phyloP scores from a whole-genome alignment of 2,888 invertebrate species.

The Tetropium fuscum region DNA sequence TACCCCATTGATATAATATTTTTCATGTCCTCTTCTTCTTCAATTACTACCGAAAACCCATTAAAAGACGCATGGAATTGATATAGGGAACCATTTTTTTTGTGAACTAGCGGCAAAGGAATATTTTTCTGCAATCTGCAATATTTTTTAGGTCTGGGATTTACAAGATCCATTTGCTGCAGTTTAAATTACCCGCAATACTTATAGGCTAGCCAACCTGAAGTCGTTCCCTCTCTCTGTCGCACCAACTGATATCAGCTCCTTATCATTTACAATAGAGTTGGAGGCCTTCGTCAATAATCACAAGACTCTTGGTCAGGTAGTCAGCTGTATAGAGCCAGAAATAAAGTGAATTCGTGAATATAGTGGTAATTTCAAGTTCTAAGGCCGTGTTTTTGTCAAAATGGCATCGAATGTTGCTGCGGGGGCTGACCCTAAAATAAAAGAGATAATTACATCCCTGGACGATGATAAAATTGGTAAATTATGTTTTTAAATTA shows the following conservation, averaged over 20 bases:
- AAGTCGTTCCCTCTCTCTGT: slow-evolving; percentile 14
- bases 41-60: slow-evolving; percentile 76
- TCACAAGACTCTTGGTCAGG: slow-evolving; percentile 52
- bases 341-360: slow-evolving; percentile 9
- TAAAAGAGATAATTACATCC: slow-evolving; percentile 80
- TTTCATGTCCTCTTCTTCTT: slow-evolving; percentile 71
- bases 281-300: slow-evolving; percentile 45
- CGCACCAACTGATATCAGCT: too few species aligned
- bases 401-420: slow-evolving; percentile 37
- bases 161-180: slow-evolving; percentile 43
- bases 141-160: slow-evolving; percentile 49
- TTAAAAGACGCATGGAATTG: slow-evolving; percentile 75
- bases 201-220: slow-evolving; percentile 5
- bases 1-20: slow-evolving; percentile 78
- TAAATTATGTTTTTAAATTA: slow-evolving; percentile 65
- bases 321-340: slow-evolving; percentile 32
- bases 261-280: too few species aligned
- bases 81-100: slow-evolving; percentile 66
- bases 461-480: slow-evolving; percentile 90
- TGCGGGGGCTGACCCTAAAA: slow-evolving; percentile 64
- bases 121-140: slow-evolving; percentile 60
- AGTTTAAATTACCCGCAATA: slow-evolving; percentile 28
- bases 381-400: not conserved
- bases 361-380: slow-evolving; percentile 4
- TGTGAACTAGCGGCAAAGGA: slow-evolving; percentile 64